Percentiles rank a stretch among this genome's conserved stretches.
Conservation (phyloP, 1,140 invertebrate species). For the Agrypnia vestita region DNA sequence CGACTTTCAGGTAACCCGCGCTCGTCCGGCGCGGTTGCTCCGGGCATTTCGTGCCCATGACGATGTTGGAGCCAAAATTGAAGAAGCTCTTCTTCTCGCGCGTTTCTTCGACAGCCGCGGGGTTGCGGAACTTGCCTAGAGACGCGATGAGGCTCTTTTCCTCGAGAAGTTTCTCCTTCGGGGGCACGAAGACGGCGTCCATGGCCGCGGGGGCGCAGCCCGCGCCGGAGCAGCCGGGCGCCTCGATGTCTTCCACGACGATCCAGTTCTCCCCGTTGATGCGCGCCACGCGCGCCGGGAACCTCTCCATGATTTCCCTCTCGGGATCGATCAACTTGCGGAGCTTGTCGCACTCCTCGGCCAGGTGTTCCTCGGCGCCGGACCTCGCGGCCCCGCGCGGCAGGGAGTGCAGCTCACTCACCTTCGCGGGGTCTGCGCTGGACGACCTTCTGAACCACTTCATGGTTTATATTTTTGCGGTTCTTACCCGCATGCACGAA, state of each 20-base stretch:
- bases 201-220: background rate
- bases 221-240: constrained; percentile 41
- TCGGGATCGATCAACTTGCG: constrained; percentile 42
- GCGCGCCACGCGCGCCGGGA: background rate
- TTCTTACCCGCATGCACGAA: constrained; percentile 76
- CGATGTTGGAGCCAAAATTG: background rate
- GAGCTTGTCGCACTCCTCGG: constrained; percentile 36
- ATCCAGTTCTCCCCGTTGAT: constrained; percentile 54
- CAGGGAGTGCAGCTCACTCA: constrained; percentile 43
- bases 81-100: constrained; percentile 8
- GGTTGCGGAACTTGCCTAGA: background rate
- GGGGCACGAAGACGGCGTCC: background rate
- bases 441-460: constrained; percentile 78
- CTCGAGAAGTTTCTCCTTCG: background rate
- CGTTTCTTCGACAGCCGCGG: background rate
- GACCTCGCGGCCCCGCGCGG: background rate
- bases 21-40: background rate
- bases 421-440: constrained; percentile 70
- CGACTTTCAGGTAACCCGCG: background rate
- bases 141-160: background rate
- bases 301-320: background rate
- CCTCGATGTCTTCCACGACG: constrained; percentile 64
- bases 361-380: constrained; percentile 27
- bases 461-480: constrained; percentile 75
- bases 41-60: constrained; percentile 10